A percentile compares a stretch with the other conserved stretches of the same genome.
Evolutionary conservation across 2,888 invertebrate species (phyloP).

Genomic region (Plagiodera versicolora): DNA sequence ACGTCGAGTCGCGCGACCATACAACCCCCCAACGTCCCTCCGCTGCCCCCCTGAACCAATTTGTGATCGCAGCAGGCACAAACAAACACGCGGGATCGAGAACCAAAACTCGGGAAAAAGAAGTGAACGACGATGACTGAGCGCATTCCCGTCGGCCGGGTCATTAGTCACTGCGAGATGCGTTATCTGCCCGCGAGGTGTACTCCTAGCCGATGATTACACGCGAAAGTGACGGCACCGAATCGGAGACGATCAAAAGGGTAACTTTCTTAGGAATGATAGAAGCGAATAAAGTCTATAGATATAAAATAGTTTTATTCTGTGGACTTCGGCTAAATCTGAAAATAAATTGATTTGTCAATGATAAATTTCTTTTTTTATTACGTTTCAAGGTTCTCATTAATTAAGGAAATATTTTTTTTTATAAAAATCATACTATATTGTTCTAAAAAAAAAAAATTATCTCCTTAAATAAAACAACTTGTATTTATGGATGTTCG

Average conservation of each 20-base stretch:
- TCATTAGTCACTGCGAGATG: conserved; percentile 55
- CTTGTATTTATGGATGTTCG: too few relatives aligned
- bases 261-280: not conserved
- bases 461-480: too few relatives aligned
- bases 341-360: too few relatives aligned
- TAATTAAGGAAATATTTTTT: too few relatives aligned
- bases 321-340: too few relatives aligned
- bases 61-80: conserved; percentile 66
- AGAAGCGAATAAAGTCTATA: too few relatives aligned
- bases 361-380: too few relatives aligned
- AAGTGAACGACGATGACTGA: conserved; percentile 63
- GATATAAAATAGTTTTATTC: too few relatives aligned
- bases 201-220: conserved; percentile 54
- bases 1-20: not conserved
- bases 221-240: conserved; percentile 27
- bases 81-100: conserved; percentile 59
- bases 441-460: too few relatives aligned
- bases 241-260: not conserved
- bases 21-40: not conserved
- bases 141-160: conserved; percentile 58
- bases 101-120: not conserved
- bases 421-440: too few relatives aligned
- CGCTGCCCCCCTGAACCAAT: conserved; percentile 58
- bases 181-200: conserved; percentile 54
- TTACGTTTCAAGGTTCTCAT: too few relatives aligned